Conservation (phyloP, 2,888 invertebrate species). For the Stenolophus ochropezus region DNA sequence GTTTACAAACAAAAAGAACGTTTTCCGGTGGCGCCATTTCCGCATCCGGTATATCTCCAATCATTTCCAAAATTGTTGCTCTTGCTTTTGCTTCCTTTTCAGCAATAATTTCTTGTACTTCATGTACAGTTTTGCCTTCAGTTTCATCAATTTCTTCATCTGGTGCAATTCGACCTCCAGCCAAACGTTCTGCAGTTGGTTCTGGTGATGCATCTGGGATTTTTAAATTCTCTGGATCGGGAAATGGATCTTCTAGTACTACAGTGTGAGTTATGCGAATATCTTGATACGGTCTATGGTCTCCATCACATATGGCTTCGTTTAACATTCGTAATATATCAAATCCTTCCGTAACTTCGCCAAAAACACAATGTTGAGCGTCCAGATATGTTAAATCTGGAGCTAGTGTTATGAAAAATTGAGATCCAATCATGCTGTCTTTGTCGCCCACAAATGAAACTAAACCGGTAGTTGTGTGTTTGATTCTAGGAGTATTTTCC, state of each 20-base stretch:
- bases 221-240: constrained; percentile 86
- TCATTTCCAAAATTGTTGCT: constrained; percentile 98
- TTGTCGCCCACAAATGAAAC: constrained; percentile 97
- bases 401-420: constrained; percentile 96
- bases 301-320: constrained; percentile 93
- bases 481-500: constrained; percentile 92
- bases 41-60: constrained; percentile 97
- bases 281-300: constrained; percentile 94
- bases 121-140: constrained; percentile 87
- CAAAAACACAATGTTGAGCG: constrained; percentile 94
- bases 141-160: constrained; percentile 96
- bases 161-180: constrained; percentile 91
- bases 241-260: constrained; percentile 96
- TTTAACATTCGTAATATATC: constrained; percentile 93
- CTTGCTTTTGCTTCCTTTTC: constrained; percentile 96
- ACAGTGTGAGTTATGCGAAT: constrained; percentile 98
- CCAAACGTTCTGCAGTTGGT: constrained; percentile 86
- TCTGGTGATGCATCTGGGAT: constrained; percentile 92
- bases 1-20: constrained; percentile 98
- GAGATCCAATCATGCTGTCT: constrained; percentile 91
- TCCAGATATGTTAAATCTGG: constrained; percentile 93
- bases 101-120: constrained; percentile 90
- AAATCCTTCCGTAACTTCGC: constrained; percentile 93
- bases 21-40: constrained; percentile 99
- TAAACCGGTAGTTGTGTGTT: constrained; percentile 89